A percentile compares a stretch with the other conserved stretches of the same genome.
Conservation (phyloP, 2,797 vertebrate species). For the Pantherophis vulpinus region DNA sequence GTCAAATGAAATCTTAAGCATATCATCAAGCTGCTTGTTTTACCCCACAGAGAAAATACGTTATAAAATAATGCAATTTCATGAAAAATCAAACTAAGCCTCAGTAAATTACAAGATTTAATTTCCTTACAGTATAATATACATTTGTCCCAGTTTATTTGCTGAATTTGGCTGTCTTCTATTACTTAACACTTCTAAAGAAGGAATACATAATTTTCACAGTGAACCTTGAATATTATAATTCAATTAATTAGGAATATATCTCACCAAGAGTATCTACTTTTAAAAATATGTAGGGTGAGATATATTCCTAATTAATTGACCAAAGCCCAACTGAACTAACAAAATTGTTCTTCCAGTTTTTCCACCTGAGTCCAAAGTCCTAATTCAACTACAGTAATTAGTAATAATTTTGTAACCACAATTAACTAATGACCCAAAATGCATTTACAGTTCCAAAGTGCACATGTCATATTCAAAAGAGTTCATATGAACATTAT, state of each 20-base stretch:
- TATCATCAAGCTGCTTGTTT: not conserved
- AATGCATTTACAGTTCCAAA: not conserved
- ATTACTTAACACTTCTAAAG: not conserved
- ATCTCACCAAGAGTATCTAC: not conserved
- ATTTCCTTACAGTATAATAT: not conserved
- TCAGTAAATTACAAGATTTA: not conserved
- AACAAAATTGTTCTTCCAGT: not conserved
- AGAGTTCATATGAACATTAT: not conserved
- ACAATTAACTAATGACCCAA: not conserved
- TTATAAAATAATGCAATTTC: not conserved
- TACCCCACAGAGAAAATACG: not conserved
- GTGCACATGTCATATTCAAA: not conserved
- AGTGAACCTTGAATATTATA: not conserved
- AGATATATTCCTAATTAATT: too few species aligned
- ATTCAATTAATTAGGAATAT: not conserved
- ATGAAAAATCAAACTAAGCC: not conserved
- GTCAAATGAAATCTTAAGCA: not conserved
- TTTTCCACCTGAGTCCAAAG: not conserved
- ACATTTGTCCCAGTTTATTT: not conserved
- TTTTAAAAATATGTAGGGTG: too few species aligned
- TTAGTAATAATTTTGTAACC: not conserved
- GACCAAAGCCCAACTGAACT: not conserved
- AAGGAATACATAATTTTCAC: not conserved
- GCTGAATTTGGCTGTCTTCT: accelerated
- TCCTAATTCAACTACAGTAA: not conserved